Evolutionary conservation across 2,797 vertebrate genomes (phyloP), one percentile per base, ranked within the genome.

Genomic region (Molossus alvarezi): DNA sequence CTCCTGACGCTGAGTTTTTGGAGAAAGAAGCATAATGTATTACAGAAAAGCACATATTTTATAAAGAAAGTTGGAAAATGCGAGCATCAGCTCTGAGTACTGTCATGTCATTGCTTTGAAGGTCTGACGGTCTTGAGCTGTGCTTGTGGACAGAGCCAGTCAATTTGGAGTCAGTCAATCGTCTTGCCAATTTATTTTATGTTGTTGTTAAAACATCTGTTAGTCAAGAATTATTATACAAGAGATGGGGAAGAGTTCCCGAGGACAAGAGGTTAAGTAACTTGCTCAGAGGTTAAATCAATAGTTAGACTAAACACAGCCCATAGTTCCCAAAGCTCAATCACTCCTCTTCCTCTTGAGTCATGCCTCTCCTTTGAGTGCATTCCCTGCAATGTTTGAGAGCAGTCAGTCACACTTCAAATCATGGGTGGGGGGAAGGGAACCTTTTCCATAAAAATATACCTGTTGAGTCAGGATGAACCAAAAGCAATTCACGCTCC

Each of bases 211-310:
- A 96, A 97, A 93, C 90, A 97, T 96, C 80, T 97, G 94, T 94
- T 93, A 67, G 67, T 93, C 88, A 96, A 96, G 91, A 89, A 45
- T 94, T 94, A 83, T 92, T 96, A 91, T 65, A 89, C 75, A 95
- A 91, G 91, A 88, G 72, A 81, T 85, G 51, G 51, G 81, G 92
- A 95, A 82, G 76, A 94, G 41, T 93, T 93, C 64, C 93, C 69
- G 41, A 94, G 91, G 96, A 96, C 53, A 72, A 96, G 96, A 98
- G 95, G 91, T 96, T 96, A 96, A 98, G 76, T 94, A 93, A 96
- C 89, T 96, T 60, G 29, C 87, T 96, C 69, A 85, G 86, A 97
- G 87, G 93, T 95, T 97, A 96, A 97, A 92, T 84, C 92, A 92
- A 96, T 80, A 97, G 76, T 94, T 86, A 97, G 90, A 96, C 85